phyloP scores from a whole-genome alignment of 1,140 invertebrate species.

The Bombus superbus region DNA sequence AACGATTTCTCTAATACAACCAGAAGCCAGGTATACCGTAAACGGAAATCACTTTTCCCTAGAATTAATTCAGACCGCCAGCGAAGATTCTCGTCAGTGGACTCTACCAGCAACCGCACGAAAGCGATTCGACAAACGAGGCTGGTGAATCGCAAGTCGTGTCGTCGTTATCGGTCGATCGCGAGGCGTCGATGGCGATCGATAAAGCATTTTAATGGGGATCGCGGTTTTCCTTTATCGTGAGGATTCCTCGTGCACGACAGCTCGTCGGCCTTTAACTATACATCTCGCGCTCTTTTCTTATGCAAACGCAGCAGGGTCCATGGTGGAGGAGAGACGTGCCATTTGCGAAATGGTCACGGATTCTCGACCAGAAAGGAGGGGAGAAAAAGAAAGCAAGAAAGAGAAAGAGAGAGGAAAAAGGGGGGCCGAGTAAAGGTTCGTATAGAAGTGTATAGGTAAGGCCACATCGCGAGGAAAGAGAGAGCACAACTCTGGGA shows the following conservation, averaged over 20 bases:
- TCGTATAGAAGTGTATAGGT: constrained; percentile 60
- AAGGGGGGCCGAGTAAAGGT: constrained; percentile 52
- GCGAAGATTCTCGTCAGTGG: neutral
- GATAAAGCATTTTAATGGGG: constrained; percentile 34
- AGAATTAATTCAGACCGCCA: constrained; percentile 33
- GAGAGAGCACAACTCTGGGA: constrained; percentile 57
- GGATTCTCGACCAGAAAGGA: constrained; percentile 65
- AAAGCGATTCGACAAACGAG: neutral
- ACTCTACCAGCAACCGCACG: neutral
- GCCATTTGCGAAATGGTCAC: constrained; percentile 70
- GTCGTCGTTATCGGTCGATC: constrained; percentile 28
- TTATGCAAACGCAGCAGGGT: constrained; percentile 55
- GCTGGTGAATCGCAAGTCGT: constrained; percentile 29
- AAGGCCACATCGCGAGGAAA: constrained; percentile 52
- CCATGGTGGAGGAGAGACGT: constrained; percentile 51
- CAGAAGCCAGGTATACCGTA: neutral
- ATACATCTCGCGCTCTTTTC: constrained; percentile 32
- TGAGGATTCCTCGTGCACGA: constrained; percentile 4
- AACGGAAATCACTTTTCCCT: neutral
- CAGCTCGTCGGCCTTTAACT: neutral
- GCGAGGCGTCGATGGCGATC: neutral
- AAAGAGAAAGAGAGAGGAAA: constrained; percentile 38
- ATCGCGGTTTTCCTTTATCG: constrained; percentile 9
- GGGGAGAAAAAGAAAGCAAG: constrained; percentile 3
- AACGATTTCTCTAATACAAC: neutral